These are phyloP conservation scores for Emmelina monodactyla DNA, from an alignment of 2,888 invertebrate species.

Conservation along the genomic window DNA sequence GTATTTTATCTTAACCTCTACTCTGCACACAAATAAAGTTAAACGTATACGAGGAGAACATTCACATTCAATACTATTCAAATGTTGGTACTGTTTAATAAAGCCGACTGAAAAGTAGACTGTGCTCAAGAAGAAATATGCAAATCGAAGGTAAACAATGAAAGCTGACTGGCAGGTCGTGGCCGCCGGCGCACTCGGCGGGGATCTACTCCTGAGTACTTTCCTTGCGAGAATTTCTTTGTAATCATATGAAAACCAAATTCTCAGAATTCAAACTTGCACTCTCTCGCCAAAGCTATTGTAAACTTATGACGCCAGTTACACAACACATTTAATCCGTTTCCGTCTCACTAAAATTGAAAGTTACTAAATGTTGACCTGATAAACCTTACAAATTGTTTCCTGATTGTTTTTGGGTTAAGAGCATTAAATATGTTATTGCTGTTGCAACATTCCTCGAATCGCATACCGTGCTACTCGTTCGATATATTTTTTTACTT, in stretches of 20 bases:
- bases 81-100: conserved; percentile 29
- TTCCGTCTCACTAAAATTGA: not conserved
- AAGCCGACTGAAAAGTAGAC: too few species aligned
- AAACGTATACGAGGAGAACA: too few species aligned
- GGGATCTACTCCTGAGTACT: conserved; percentile 38
- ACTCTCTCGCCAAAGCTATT: conserved; percentile 1
- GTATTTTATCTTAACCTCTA: too few species aligned
- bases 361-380: not conserved
- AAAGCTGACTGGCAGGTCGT: conserved; percentile 43
- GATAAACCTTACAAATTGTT: not conserved
- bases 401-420: not conserved
- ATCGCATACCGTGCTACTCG: too few species aligned
- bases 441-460: too few species aligned
- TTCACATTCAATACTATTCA: too few species aligned
- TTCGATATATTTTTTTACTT: too few species aligned
- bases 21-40: too few species aligned
- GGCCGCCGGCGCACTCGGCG: conserved; percentile 27
- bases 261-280: not conserved
- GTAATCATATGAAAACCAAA: conserved; percentile 21
- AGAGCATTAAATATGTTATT: too few species aligned
- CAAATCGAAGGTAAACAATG: conserved; percentile 45
- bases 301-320: not conserved
- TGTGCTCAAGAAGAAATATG: conserved; percentile 33
- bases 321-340: not conserved
- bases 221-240: conserved; percentile 41